Conservation (phyloP, 2,888 invertebrate species). For the Leptinotarsa peninsularis region DNA sequence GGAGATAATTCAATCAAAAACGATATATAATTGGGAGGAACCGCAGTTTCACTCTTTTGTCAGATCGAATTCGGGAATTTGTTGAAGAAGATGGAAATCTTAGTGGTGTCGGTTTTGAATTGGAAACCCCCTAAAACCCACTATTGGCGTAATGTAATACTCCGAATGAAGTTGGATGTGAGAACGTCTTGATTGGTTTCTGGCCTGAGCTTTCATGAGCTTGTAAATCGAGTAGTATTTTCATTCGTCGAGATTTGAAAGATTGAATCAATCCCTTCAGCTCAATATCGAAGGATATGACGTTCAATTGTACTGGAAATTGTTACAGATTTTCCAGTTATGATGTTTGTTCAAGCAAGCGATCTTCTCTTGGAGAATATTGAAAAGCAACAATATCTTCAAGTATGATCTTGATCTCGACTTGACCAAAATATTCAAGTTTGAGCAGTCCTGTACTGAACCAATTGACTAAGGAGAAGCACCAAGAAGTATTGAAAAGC, state of each 20-base stretch:
- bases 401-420: no score
- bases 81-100: neutral
- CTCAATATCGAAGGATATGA: no score
- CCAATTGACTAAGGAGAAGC: no score
- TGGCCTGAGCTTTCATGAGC: neutral
- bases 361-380: no score
- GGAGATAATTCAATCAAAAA: neutral
- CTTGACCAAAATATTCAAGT: no score
- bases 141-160: conserved; percentile 16
- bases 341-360: no score
- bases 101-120: neutral
- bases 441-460: no score
- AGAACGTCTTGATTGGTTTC: neutral
- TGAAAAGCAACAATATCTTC: no score
- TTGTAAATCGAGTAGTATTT: neutral
- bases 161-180: conserved; percentile 6
- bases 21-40: neutral
- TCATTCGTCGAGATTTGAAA: neutral
- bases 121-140: conserved; percentile 2
- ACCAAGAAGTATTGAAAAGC: no score
- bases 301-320: no score
- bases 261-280: neutral
- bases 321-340: no score
- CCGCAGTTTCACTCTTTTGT: neutral
- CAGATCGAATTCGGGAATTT: neutral